Evolutionary conservation across 2,888 invertebrate species (phyloP).

Genomic region (Allacma fusca): DNA sequence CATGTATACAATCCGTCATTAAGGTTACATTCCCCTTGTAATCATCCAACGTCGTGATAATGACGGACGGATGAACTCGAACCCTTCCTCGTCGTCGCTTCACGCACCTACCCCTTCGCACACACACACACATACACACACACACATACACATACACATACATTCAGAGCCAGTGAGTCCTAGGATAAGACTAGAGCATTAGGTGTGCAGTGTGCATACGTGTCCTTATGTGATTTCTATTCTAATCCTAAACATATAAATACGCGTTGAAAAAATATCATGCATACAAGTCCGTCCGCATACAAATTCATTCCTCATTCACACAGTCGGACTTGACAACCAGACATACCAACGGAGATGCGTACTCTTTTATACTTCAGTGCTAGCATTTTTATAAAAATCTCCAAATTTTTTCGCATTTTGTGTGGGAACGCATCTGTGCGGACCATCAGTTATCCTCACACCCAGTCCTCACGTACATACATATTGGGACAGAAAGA

Average conservation of each 20-base stretch:
- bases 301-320: slow-evolving; percentile 6
- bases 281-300: neutral
- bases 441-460: slow-evolving; percentile 17
- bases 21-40: neutral
- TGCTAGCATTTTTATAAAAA: slow-evolving; percentile 51
- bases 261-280: too few relatives aligned
- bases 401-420: slow-evolving; percentile 49
- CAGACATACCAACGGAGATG: slow-evolving; percentile 16
- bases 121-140: neutral
- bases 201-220: too few relatives aligned
- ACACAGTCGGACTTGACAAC: slow-evolving; percentile 8
- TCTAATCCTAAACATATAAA: too few relatives aligned
- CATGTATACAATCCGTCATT: neutral
- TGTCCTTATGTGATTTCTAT: too few relatives aligned
- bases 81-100: slow-evolving; percentile 31
- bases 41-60: neutral
- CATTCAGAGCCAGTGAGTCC: too few relatives aligned
- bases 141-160: neutral
- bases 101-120: neutral
- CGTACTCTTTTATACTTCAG: neutral
- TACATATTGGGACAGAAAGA: neutral
- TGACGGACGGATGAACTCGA: slow-evolving; percentile 25
- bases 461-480: neutral
- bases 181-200: too few relatives aligned
- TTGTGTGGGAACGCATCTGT: slow-evolving; percentile 55